Evolutionary conservation across 92 coral and sea anemone species (phyloP).

Genomic region (Muricea muricata): DNA sequence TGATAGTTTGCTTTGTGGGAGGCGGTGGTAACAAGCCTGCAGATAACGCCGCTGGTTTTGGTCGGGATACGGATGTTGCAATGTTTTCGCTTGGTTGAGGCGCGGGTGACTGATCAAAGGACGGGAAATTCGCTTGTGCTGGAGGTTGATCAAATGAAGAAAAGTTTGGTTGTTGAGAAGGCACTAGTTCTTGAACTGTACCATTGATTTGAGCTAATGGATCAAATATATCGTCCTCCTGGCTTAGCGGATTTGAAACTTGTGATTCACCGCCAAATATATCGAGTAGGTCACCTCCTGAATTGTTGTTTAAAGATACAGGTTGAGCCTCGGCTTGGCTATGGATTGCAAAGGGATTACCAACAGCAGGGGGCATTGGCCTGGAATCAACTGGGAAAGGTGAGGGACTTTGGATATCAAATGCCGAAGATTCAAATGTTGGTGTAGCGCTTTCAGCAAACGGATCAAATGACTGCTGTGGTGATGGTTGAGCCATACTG

Average conservation of each 20-base stretch:
- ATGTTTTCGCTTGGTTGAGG: slow-evolving; percentile 23
- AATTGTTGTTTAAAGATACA: slow-evolving; percentile 20
- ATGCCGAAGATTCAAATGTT: slow-evolving; percentile 11
- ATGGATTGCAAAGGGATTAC: slow-evolving; percentile 57
- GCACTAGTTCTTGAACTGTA: slow-evolving; percentile 7
- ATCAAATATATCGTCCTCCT: slow-evolving; percentile 44
- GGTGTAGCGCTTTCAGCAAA: slow-evolving; percentile 39
- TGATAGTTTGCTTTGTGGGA: slow-evolving; percentile 89
- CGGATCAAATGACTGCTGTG: slow-evolving; percentile 19
- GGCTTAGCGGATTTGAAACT: slow-evolving; percentile 33
- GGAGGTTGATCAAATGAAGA: slow-evolving; percentile 16
- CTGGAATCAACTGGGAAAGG: slow-evolving; percentile 45
- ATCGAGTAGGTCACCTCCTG: slow-evolving; percentile 46
- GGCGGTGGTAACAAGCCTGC: slow-evolving; percentile 87
- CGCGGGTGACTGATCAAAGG: slow-evolving; percentile 18
- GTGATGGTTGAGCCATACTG: slow-evolving; percentile 29
- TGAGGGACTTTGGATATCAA: slow-evolving; percentile 36
- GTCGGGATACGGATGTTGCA: slow-evolving; percentile 48
- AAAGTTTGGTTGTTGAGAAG: not conserved
- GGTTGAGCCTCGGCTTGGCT: slow-evolving; percentile 23
- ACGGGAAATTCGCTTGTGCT: not conserved
- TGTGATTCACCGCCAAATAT: slow-evolving; percentile 60
- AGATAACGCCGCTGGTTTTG: slow-evolving; percentile 28
- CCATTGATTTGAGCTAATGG: slow-evolving; percentile 45
- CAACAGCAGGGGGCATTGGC: slow-evolving; percentile 2